phyloP scores from a whole-genome alignment of 2,113 vertebrate species.

The Hippoglossus stenolepis region DNA sequence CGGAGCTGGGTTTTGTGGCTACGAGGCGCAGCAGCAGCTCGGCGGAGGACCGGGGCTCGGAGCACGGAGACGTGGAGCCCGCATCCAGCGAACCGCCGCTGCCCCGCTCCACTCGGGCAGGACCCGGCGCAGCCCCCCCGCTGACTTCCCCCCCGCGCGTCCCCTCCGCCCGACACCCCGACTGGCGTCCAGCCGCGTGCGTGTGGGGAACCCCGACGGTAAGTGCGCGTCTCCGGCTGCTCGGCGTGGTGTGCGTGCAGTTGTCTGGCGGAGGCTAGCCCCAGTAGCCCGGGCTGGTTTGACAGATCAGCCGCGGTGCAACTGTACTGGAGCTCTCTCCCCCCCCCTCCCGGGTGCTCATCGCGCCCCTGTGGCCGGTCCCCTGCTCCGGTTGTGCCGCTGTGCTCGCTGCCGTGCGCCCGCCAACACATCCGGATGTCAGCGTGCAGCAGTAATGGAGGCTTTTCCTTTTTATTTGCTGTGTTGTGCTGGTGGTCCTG shows the following conservation, averaged over 20 bases:
- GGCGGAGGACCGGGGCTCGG: conserved; percentile 34
- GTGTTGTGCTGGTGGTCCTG: neutral
- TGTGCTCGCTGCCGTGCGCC: neutral
- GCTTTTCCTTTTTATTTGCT: neutral
- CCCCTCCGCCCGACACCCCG: conserved; percentile 12
- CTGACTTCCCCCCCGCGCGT: conserved; percentile 64
- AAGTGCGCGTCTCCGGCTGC: conserved; percentile 40
- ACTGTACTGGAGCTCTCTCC: no score
- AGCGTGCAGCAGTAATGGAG: neutral
- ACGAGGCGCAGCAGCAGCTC: conserved; percentile 1
- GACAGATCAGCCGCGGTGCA: conserved; percentile 64
- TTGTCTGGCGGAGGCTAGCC: conserved; percentile 40
- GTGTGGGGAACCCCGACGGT: conserved; percentile 56
- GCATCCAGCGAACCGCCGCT: conserved; percentile 26
- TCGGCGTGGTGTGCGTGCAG: conserved; percentile 33
- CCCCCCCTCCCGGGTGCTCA: no score
- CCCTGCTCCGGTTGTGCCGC: no score
- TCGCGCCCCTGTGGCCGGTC: no score
- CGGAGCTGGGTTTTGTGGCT: neutral
- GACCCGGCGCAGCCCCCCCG: conserved; percentile 42
- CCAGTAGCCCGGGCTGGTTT: conserved; percentile 59
- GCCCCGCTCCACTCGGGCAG: conserved; percentile 42
- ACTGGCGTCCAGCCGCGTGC: conserved; percentile 11
- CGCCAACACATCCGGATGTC: neutral
- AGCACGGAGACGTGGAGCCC: conserved; percentile 10